Conservation (phyloP, 2,113 vertebrate genomes). For the Cromileptes altivelis region DNA sequence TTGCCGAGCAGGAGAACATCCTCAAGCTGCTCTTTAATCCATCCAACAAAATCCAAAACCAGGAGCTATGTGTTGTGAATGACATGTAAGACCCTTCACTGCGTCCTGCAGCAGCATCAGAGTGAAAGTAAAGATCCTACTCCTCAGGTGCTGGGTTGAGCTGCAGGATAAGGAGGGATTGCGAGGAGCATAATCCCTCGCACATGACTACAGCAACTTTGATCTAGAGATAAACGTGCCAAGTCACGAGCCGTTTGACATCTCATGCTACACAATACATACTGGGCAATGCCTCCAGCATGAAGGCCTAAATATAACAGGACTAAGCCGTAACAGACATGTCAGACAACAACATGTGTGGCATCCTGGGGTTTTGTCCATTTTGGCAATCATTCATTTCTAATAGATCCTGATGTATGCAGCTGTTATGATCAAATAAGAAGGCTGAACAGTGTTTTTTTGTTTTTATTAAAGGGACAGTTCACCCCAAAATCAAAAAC, state of each 20-base stretch:
- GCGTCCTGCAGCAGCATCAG: conserved; percentile 11
- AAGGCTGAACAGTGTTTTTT: neutral
- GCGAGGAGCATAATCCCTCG: conserved; percentile 74
- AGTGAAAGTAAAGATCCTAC: conserved; percentile 55
- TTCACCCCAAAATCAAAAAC: no score
- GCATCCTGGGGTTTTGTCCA: neutral
- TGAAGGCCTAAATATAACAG: neutral
- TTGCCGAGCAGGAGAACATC: neutral
- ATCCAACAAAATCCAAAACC: neutral
- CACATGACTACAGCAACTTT: conserved; percentile 60
- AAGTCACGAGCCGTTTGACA: conserved; percentile 51
- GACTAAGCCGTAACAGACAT: neutral
- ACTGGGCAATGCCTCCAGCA: neutral
- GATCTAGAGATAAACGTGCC: conserved; percentile 64
- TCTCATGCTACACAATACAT: neutral
- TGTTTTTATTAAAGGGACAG: neutral
- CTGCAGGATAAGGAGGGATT: conserved; percentile 76
- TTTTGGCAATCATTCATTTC: neutral
- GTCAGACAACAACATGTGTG: neutral
- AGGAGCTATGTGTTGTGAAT: neutral
- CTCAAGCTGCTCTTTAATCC: neutral
- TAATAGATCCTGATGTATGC: neutral
- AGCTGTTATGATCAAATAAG: neutral
- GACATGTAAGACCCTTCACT: no score
- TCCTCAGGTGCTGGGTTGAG: conserved; percentile 60